phyloP scores from a whole-genome alignment of 2,113 vertebrate species.

The Dicentrarchus labrax region DNA sequence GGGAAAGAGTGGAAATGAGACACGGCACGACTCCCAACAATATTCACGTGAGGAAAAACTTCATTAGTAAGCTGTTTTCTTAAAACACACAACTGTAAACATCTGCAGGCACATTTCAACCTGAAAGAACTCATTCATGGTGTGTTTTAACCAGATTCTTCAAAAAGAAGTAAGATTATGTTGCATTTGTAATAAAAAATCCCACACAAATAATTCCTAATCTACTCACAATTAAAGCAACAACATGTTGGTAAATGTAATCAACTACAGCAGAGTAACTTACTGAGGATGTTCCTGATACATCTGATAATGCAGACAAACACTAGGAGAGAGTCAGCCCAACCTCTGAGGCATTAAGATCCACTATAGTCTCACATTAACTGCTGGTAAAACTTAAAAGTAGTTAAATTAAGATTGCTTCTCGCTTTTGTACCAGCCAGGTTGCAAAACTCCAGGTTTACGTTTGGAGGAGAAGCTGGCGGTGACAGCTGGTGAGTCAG shows the following conservation, averaged over 20 bases:
- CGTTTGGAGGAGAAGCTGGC: neutral
- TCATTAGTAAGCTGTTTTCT: neutral
- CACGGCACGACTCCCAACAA: neutral
- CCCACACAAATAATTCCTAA: no score
- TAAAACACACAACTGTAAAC: neutral
- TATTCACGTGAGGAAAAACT: neutral
- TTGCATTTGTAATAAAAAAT: no score
- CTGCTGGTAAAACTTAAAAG: neutral
- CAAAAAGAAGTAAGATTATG: no score
- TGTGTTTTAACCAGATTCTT: neutral
- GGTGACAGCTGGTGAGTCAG: neutral
- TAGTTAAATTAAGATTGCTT: neutral
- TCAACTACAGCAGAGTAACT: neutral
- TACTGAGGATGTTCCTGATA: neutral
- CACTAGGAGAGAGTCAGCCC: neutral
- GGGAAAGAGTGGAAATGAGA: constrained; percentile 21
- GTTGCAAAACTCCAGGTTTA: no score
- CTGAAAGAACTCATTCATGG: neutral
- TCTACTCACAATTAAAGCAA: no score
- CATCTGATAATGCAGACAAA: neutral
- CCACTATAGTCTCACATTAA: no score
- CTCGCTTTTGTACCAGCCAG: neutral
- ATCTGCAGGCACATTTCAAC: neutral
- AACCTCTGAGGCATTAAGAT: neutral
- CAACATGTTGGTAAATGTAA: no score